These are phyloP conservation scores for Sphaerophoria taeniata DNA, from an alignment of 2,888 invertebrate species.

Conservation along the genomic window DNA sequence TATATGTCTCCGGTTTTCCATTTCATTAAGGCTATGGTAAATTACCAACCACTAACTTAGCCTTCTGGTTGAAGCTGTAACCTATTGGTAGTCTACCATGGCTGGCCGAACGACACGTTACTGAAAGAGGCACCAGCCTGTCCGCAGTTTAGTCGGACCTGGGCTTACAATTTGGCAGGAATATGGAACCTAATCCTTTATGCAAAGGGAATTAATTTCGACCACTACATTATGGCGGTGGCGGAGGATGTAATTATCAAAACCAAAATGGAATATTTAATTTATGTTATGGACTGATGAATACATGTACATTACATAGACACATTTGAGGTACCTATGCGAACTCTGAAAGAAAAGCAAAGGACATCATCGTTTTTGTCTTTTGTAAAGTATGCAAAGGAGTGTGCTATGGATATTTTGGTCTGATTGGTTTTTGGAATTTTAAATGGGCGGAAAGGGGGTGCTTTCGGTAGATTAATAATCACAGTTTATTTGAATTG, in stretches of 20 bases:
- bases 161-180: conserved; percentile 21
- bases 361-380: too few relatives aligned
- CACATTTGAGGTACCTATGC: too few relatives aligned
- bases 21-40: conserved; percentile 72
- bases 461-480: conserved; percentile 37
- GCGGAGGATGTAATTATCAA: conserved; percentile 70
- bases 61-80: conserved; percentile 31
- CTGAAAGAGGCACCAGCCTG: conserved; percentile 19
- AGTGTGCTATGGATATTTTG: too few relatives aligned
- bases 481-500: conserved; percentile 54
- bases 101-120: background rate
- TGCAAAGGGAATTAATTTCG: conserved; percentile 72
- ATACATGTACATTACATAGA: too few relatives aligned
- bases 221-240: conserved; percentile 65
- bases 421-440: too few relatives aligned
- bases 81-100: background rate
- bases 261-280: conserved; percentile 74
- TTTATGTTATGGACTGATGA: conserved; percentile 50
- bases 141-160: background rate
- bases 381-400: too few relatives aligned
- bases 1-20: conserved; percentile 69
- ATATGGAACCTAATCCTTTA: conserved; percentile 69
- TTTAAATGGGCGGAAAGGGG: conserved; percentile 11
- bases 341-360: too few relatives aligned
- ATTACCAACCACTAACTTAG: conserved; percentile 64